A percentile compares a stretch with the other conserved stretches of the same genome.
Evolutionary conservation across 2,113 vertebrate genomes (phyloP).

Genomic region (Raphicerus campestris): DNA sequence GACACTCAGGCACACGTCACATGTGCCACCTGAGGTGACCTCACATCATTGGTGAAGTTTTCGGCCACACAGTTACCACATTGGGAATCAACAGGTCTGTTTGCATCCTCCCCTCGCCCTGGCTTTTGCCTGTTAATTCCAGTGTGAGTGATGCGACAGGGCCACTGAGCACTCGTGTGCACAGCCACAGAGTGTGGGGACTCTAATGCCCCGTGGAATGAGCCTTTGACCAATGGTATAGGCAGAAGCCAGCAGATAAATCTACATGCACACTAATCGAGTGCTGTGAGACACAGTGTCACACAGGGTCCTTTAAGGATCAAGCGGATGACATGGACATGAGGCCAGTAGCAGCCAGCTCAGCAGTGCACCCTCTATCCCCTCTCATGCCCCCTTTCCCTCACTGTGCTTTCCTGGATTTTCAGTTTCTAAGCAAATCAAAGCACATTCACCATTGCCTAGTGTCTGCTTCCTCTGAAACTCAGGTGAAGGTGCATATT

Average conservation of each 20-base stretch:
- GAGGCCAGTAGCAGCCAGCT: background rate
- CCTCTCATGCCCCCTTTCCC: background rate
- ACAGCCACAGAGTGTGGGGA: background rate
- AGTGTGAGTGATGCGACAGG: too few relatives aligned
- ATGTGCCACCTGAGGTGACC: background rate
- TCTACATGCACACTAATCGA: background rate
- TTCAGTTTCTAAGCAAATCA: background rate
- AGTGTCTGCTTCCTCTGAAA: background rate
- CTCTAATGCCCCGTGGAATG: background rate
- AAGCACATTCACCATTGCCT: background rate
- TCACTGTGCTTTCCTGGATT: background rate
- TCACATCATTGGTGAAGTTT: background rate
- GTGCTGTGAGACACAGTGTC: background rate
- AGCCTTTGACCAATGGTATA: background rate
- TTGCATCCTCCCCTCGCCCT: background rate
- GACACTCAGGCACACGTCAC: background rate
- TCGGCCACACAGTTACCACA: background rate
- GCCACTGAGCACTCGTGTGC: too few relatives aligned
- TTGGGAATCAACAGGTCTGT: background rate
- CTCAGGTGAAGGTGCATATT: background rate
- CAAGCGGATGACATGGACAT: fast-evolving
- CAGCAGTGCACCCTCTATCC: background rate
- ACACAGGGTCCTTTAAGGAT: background rate
- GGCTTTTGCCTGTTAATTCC: background rate
- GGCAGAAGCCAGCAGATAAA: background rate